Percentiles rank a stretch among this genome's conserved stretches.
Evolutionary conservation across 2,113 vertebrate genomes (phyloP).

Genomic region (Pteronura brasiliensis): DNA sequence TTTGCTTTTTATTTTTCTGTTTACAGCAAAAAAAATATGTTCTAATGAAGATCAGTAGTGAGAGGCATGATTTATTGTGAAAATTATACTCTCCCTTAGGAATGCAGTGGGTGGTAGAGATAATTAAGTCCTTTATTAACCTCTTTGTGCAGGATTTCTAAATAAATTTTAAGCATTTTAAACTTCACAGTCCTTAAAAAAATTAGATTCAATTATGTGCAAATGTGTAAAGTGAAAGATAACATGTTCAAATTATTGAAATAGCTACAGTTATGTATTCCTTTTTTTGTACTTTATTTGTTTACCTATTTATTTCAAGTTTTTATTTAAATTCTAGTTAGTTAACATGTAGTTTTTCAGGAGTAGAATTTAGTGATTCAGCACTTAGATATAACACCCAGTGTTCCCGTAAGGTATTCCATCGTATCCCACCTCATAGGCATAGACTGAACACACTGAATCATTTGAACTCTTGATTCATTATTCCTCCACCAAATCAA

Average conservation of each 20-base stretch:
- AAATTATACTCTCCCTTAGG: neutral
- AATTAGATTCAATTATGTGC: neutral
- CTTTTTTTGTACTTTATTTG: neutral
- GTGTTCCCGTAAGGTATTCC: accelerated
- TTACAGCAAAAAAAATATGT: neutral
- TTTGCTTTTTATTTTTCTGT: slow-evolving; percentile 9
- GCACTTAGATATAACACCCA: neutral
- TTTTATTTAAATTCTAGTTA: neutral
- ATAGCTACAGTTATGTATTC: neutral
- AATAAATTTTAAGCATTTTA: slow-evolving; percentile 27
- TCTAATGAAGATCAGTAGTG: neutral
- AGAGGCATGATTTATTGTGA: neutral
- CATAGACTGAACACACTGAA: neutral
- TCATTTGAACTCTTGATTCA: neutral
- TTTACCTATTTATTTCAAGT: neutral
- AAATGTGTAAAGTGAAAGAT: neutral
- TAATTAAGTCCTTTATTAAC: neutral
- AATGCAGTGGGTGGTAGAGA: neutral
- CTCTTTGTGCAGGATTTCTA: neutral
- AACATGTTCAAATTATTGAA: neutral
- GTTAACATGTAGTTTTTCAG: neutral
- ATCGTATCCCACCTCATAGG: no score
- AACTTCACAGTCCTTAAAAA: neutral
- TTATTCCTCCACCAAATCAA: neutral
- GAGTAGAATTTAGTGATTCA: neutral